Evolutionary conservation across 1,140 invertebrate species (phyloP).

Genomic region (Formica selysi): DNA sequence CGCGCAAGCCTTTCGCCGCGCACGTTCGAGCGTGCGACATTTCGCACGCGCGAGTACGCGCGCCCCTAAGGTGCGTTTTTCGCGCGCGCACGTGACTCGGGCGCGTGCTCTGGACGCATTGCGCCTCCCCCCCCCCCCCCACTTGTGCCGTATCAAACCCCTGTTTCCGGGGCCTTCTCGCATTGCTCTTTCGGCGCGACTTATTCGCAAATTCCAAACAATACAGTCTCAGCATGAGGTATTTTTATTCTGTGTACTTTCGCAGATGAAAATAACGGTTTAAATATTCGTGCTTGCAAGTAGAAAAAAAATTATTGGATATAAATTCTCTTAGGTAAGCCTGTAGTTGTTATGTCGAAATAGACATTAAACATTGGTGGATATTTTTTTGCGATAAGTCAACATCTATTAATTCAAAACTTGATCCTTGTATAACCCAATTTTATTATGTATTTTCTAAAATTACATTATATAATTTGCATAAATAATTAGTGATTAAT

Average conservation of each 20-base stretch:
- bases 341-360: background rate
- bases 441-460: background rate
- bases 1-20: constrained; percentile 40
- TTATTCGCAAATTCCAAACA: background rate
- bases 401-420: background rate
- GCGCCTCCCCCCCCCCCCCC: background rate
- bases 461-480: background rate
- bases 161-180: constrained; percentile 21
- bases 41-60: constrained; percentile 60
- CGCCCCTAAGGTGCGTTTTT: constrained; percentile 32
- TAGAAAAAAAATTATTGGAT: background rate
- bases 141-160: background rate
- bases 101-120: constrained; percentile 16
- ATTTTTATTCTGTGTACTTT: no score
- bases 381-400: background rate
- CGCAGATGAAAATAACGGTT: no score
- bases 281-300: background rate
- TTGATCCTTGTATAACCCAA: no score
- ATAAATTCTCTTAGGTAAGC: background rate
- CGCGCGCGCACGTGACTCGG: constrained; percentile 63
- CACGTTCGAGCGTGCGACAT: constrained; percentile 65
- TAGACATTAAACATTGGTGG: background rate
- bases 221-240: no score
- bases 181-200: background rate
- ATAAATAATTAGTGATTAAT: background rate